Base-by-base conservation (phyloP, 2,797 vertebrate genomes). In the Notoglanidium macrostoma region DNA sequence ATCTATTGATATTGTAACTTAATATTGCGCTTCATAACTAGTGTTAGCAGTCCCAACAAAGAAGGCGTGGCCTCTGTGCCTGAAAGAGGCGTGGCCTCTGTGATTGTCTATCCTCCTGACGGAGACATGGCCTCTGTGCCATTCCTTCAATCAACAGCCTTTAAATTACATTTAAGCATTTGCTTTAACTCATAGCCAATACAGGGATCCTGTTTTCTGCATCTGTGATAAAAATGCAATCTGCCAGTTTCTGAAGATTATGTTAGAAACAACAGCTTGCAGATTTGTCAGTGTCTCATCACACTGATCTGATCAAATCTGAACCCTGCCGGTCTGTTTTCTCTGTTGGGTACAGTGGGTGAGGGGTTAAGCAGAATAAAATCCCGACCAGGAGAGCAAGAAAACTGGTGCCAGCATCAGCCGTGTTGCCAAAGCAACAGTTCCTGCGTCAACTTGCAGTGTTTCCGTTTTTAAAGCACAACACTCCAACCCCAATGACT, bases 381-480 rank as follows among this genome's bases (percentile, higher is more conserved):
- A 68, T 78, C 51, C 32, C 23, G 0, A 29, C 86, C 59, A 78
- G 67, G 59, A 82, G 17, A 80, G 19, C 3, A 72, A 51, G 40
- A 46, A 80, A 54, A 49, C 85, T 77, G 79, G 70, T 17, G 6
- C 54, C 32, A 4, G 83, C 83, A 46, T 89, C 65, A 87, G 70
- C 83, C 57, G 6, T 51, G 89, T 94, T 88, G 87, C 93, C 90
- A 89, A 79, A 89, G 92, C 90, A 92, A 93, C 92, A 77, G 55
- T 91, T 95, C 93, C 94, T 94, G 93, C 87, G 93, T 94, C 86
- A 92, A 93, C 92, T 96, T 77, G 92, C 89, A 92, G 95, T 78
- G 89, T 87, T 90, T 86, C 54, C 80, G 79, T 87, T 92, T 90
- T 88, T 89, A 90, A 86, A 91, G 84, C 89, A 85, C 81, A 89